Conservation (phyloP, 2,888 invertebrate genomes). For the Geotrupes spiniger region DNA sequence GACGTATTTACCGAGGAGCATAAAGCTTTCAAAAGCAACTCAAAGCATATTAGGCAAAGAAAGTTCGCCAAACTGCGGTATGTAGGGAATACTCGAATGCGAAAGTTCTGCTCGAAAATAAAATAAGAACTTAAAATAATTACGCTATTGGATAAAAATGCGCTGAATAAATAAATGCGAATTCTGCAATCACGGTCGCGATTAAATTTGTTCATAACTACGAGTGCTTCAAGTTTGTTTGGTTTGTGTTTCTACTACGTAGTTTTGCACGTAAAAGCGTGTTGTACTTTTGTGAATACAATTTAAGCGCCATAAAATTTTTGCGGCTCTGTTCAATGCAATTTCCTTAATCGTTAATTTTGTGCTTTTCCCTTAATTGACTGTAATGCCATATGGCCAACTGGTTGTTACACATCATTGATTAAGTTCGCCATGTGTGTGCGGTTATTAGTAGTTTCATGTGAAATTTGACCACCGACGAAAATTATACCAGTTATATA, state of each 20-base stretch:
- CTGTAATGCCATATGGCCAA: slow-evolving; percentile 31
- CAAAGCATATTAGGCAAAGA: too few relatives aligned
- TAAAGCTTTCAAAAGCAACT: too few relatives aligned
- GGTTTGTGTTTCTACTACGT: slow-evolving; percentile 9
- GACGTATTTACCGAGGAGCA: too few relatives aligned
- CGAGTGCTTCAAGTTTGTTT: too few relatives aligned
- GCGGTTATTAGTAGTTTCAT: background rate
- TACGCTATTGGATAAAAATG: background rate
- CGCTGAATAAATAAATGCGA: slow-evolving; percentile 3
- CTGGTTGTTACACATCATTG: slow-evolving; percentile 22
- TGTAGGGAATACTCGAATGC: too few relatives aligned
- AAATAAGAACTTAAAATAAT: background rate
- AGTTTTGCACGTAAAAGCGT: slow-evolving; percentile 29
- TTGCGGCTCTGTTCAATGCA: too few relatives aligned
- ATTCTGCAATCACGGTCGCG: slow-evolving; percentile 1
- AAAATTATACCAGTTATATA: too few relatives aligned
- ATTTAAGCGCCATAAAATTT: slow-evolving; percentile 36
- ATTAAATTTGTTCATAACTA: slow-evolving; percentile 16
- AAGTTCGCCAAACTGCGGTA: too few relatives aligned
- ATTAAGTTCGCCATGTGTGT: slow-evolving; percentile 19
- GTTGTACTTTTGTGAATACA: slow-evolving; percentile 40
- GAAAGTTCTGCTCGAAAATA: too few relatives aligned
- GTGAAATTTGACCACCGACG: too few relatives aligned
- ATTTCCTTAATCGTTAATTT: too few relatives aligned
- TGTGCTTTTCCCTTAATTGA: slow-evolving; percentile 28